These are phyloP conservation scores for Calyptomena viridis DNA, from an alignment of 2,113 vertebrate genomes.

Conservation along the genomic window DNA sequence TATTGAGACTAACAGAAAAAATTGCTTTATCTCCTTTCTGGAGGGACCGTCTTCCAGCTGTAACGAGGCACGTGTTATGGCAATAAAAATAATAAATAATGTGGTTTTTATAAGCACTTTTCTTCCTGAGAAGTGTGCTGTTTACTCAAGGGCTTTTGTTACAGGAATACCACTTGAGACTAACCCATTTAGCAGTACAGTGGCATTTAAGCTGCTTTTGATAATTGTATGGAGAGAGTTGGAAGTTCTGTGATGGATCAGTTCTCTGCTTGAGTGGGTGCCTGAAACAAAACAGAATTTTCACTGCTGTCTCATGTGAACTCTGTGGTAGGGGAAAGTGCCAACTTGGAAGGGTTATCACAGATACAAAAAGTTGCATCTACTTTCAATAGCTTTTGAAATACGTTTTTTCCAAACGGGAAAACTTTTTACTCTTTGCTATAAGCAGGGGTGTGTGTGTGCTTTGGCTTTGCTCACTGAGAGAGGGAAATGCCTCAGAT, in stretches of 20 bases:
- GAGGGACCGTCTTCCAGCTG: neutral
- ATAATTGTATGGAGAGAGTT: neutral
- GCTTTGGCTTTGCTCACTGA: neutral
- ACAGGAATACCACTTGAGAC: neutral
- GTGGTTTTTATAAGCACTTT: neutral
- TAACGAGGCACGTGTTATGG: neutral
- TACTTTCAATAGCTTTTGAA: neutral
- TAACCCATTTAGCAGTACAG: neutral
- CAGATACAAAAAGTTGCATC: neutral
- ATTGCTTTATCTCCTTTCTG: neutral
- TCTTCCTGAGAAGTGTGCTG: neutral
- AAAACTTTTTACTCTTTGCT: neutral
- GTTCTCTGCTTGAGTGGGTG: neutral
- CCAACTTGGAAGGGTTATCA: neutral
- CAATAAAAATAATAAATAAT: neutral
- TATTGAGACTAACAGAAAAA: neutral
- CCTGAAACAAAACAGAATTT: neutral
- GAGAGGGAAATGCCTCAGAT: neutral
- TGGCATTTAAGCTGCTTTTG: neutral
- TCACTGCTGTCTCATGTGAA: neutral
- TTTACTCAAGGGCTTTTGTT: neutral
- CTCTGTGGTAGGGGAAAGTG: neutral
- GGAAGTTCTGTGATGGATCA: neutral
- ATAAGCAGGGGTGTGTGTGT: neutral
- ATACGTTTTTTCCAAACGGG: accelerated